Evolutionary conservation across 2,113 vertebrate species (phyloP).

Genomic region (Xenopus borealis): DNA sequence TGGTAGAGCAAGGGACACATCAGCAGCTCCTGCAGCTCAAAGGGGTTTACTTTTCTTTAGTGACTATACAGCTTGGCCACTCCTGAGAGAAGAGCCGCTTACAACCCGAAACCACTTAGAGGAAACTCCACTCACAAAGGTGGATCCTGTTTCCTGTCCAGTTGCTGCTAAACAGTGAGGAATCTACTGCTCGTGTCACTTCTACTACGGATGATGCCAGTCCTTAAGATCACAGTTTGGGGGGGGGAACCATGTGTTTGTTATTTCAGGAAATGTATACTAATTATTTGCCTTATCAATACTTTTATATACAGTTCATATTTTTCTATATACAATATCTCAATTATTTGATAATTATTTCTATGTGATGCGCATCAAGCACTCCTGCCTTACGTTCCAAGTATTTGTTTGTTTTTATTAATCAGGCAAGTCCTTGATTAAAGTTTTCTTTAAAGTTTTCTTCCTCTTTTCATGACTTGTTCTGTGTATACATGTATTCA

Average conservation of each 20-base stretch:
- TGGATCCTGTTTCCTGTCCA: neutral
- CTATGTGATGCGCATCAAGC: neutral
- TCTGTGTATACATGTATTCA: too few relatives aligned
- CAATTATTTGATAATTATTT: too few relatives aligned
- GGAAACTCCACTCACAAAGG: neutral
- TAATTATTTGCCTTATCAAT: neutral
- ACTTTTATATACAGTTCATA: neutral
- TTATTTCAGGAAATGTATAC: too few relatives aligned
- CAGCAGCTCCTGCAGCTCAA: constrained; percentile 82
- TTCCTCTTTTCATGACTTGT: too few relatives aligned
- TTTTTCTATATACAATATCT: too few relatives aligned
- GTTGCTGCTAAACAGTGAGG: too few relatives aligned
- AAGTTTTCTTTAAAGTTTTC: neutral
- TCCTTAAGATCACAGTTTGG: too few relatives aligned
- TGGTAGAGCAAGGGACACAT: constrained; percentile 83
- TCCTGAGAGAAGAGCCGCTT: neutral
- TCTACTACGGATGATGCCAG: too few relatives aligned
- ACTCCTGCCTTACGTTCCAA: neutral
- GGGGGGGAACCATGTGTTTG: too few relatives aligned
- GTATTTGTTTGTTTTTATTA: neutral
- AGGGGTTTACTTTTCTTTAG: constrained; percentile 79
- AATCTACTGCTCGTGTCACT: too few relatives aligned
- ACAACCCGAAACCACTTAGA: neutral
- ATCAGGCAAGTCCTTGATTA: neutral
- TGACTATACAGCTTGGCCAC: constrained; percentile 73